Conservation (phyloP, 1,140 invertebrate species). For the Drosophila melanogaster region DNA sequence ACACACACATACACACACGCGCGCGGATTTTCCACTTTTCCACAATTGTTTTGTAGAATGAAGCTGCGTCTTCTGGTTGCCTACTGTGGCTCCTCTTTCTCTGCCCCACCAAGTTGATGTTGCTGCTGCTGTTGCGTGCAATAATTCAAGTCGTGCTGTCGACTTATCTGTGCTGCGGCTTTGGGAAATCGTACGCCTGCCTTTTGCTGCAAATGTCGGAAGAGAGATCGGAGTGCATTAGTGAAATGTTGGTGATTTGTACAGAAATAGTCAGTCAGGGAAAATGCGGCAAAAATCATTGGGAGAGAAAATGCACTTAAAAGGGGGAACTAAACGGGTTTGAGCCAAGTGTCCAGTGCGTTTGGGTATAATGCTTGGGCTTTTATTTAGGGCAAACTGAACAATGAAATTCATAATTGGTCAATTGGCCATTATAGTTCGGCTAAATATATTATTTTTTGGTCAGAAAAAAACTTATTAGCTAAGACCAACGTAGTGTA, state of each 20-base stretch:
- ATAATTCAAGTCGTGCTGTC: slow-evolving; percentile 83
- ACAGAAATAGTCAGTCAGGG: slow-evolving; percentile 34
- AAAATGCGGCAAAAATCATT: slow-evolving; percentile 29
- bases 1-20: background rate
- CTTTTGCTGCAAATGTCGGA: slow-evolving; percentile 68
- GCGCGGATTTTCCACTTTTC: slow-evolving; percentile 55
- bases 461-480: background rate
- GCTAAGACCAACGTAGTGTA: background rate
- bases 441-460: too few relatives aligned
- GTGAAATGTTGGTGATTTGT: slow-evolving; percentile 52
- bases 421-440: too few relatives aligned
- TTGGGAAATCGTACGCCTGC: slow-evolving; percentile 77
- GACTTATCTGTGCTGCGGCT: slow-evolving; percentile 80
- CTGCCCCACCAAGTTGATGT: slow-evolving; percentile 35
- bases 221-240: slow-evolving; percentile 53
- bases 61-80: slow-evolving; percentile 43
- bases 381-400: background rate
- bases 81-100: slow-evolving; percentile 32
- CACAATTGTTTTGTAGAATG: slow-evolving; percentile 76
- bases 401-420: background rate
- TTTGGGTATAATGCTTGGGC: background rate
- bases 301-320: slow-evolving; percentile 23
- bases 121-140: slow-evolving; percentile 70
- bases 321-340: slow-evolving; percentile 11
- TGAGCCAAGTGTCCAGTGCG: slow-evolving; percentile 13